Evolutionary conservation across 2,888 invertebrate species (phyloP).

Genomic region (Synergus umbraculus): DNA sequence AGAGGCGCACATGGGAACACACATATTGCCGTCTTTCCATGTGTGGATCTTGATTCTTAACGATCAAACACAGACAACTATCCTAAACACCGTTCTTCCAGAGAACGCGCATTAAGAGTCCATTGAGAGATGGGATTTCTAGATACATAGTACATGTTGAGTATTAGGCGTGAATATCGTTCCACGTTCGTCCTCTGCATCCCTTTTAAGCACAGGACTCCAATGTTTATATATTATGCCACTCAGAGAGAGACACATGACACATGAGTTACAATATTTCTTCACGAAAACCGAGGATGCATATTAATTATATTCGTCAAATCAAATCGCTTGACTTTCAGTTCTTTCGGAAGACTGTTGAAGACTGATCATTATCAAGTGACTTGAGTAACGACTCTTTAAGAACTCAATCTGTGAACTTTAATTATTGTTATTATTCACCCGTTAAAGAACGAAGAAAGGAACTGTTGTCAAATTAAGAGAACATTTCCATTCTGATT

Average conservation of each 20-base stretch:
- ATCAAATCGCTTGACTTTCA: no score
- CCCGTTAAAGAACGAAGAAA: no score
- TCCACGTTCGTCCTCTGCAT: not conserved
- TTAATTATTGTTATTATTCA: no score
- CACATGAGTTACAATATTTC: not conserved
- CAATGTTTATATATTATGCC: not conserved
- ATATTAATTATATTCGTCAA: no score
- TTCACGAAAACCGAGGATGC: no score
- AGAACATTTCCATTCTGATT: not conserved
- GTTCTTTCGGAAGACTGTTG: no score
- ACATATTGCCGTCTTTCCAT: not conserved
- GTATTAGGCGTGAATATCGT: slow-evolving; percentile 16
- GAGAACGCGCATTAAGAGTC: slow-evolving; percentile 7
- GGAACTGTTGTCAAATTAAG: no score
- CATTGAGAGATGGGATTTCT: slow-evolving; percentile 15
- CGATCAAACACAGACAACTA: not conserved
- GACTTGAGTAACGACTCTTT: no score
- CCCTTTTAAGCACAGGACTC: not conserved
- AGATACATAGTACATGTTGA: not conserved
- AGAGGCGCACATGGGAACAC: not conserved
- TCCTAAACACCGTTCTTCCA: slow-evolving; percentile 2
- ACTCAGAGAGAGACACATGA: not conserved
- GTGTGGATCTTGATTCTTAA: not conserved
- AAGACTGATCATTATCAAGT: no score
- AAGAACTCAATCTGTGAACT: no score